phyloP scores from a whole-genome alignment of 2,113 vertebrate genomes.

The Oophaga pumilio region DNA sequence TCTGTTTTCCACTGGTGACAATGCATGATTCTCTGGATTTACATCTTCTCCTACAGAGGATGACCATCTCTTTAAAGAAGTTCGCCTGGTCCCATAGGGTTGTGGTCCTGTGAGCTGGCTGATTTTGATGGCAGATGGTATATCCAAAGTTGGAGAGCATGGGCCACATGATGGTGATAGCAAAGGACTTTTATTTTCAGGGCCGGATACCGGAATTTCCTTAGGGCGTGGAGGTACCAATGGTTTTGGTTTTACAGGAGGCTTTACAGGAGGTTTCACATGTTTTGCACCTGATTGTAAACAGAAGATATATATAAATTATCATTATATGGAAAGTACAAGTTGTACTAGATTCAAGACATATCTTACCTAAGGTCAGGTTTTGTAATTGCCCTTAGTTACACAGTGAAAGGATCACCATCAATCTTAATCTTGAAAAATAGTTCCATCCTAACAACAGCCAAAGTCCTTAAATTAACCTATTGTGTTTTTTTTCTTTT shows the following conservation, averaged over 20 bases:
- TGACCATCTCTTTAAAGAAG: constrained; percentile 39
- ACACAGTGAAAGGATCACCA: no score
- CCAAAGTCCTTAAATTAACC: no score
- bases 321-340: no score
- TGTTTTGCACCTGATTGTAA: not conserved
- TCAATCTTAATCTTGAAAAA: no score
- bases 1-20: constrained; percentile 19
- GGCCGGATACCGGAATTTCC: not conserved
- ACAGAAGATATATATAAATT: not conserved
- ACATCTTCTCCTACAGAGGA: constrained; percentile 10
- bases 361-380: no score
- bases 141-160: constrained; percentile 13
- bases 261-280: constrained; percentile 38
- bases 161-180: constrained; percentile 1
- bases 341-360: no score
- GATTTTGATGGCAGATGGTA: constrained; percentile 37
- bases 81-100: constrained; percentile 34
- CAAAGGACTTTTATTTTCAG: not conserved
- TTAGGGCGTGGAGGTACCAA: constrained; percentile 9
- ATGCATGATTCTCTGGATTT: not conserved
- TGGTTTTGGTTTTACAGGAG: constrained; percentile 40
- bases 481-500: no score
- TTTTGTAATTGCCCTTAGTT: no score
- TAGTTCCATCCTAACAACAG: no score
- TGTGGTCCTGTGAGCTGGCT: constrained; percentile 41